A percentile compares a stretch with the other conserved stretches of the same genome.
Evolutionary conservation across 2,888 invertebrate species (phyloP).

Genomic region (Drosophila differens): DNA sequence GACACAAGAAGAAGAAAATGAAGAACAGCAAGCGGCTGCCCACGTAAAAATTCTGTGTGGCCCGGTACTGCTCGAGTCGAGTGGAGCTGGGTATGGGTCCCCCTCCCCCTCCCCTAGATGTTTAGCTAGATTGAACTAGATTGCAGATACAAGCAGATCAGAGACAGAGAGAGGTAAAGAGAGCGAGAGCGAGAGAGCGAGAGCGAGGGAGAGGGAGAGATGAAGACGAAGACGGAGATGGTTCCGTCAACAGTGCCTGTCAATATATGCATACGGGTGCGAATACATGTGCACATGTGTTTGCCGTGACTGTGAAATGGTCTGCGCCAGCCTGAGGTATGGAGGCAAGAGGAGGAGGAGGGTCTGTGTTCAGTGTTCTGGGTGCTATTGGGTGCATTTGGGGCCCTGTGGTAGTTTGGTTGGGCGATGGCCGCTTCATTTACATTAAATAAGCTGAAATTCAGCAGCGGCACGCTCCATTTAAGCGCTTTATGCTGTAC

Average conservation of each 20-base stretch:
- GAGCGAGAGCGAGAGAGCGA: neutral
- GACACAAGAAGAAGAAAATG: neutral
- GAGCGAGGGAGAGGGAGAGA: neutral
- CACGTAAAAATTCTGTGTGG: conserved; percentile 46
- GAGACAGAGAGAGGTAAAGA: neutral
- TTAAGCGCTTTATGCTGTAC: conserved; percentile 69
- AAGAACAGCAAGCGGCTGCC: conserved; percentile 19
- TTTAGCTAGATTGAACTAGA: conserved; percentile 74
- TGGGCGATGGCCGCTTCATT: conserved; percentile 79
- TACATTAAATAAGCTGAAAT: conserved; percentile 85
- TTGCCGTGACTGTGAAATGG: conserved; percentile 61
- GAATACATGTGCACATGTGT: conserved; percentile 39
- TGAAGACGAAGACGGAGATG: neutral
- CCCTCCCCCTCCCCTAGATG: conserved; percentile 58
- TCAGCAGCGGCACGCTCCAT: conserved; percentile 81
- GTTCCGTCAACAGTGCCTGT: conserved; percentile 43
- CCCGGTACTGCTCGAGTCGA: conserved; percentile 9
- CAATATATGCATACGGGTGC: conserved; percentile 47
- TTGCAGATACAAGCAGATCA: conserved; percentile 31
- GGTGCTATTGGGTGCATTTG: conserved; percentile 11
- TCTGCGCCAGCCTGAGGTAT: conserved; percentile 14
- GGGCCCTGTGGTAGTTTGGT: conserved; percentile 4
- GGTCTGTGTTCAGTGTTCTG: conserved; percentile 12
- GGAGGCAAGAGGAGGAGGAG: neutral
- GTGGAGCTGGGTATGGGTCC: conserved; percentile 24